These are phyloP conservation scores for Rosalia funebris DNA, from an alignment of 2,888 invertebrate genomes.

Conservation along the genomic window DNA sequence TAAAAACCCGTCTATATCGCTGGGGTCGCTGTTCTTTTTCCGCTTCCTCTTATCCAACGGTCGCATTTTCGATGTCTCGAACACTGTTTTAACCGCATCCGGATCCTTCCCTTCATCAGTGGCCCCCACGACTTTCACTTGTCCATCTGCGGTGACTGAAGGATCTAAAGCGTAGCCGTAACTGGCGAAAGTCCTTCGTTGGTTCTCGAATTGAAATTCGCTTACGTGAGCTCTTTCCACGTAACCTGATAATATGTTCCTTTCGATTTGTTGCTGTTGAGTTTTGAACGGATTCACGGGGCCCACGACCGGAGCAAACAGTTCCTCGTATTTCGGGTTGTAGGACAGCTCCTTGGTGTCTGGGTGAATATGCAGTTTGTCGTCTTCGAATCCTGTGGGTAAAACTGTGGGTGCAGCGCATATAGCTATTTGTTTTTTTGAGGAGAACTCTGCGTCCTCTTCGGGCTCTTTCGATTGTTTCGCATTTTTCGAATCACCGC, in stretches of 20 bases:
- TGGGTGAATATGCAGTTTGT: constrained; percentile 79
- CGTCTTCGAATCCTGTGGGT: constrained; percentile 79
- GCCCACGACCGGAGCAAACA: constrained; percentile 91
- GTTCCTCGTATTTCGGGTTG: constrained; percentile 94
- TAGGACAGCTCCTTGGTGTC: constrained; percentile 83
- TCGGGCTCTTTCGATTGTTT: constrained; percentile 2
- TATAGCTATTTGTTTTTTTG: constrained; percentile 74
- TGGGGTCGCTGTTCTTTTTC: constrained; percentile 87
- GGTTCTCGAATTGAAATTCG: constrained; percentile 97
- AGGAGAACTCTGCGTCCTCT: constrained; percentile 67
- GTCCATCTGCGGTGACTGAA: constrained; percentile 73
- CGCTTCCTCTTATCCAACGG: constrained; percentile 79
- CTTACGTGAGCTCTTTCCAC: constrained; percentile 96
- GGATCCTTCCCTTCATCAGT: constrained; percentile 73
- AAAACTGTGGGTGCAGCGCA: constrained; percentile 87
- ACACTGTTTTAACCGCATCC: constrained; percentile 78
- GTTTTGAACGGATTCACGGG: constrained; percentile 95
- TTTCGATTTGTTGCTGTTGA: constrained; percentile 84
- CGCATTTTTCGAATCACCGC: background rate
- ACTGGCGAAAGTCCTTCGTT: constrained; percentile 92
- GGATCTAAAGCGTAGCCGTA: constrained; percentile 97
- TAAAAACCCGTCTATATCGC: constrained; percentile 93
- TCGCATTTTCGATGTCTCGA: constrained; percentile 82
- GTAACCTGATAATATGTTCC: constrained; percentile 93
- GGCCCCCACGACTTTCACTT: constrained; percentile 68